These are phyloP conservation scores for Sylvilagus bachmani DNA, from an alignment of 2,113 vertebrate species.

Conservation along the genomic window DNA sequence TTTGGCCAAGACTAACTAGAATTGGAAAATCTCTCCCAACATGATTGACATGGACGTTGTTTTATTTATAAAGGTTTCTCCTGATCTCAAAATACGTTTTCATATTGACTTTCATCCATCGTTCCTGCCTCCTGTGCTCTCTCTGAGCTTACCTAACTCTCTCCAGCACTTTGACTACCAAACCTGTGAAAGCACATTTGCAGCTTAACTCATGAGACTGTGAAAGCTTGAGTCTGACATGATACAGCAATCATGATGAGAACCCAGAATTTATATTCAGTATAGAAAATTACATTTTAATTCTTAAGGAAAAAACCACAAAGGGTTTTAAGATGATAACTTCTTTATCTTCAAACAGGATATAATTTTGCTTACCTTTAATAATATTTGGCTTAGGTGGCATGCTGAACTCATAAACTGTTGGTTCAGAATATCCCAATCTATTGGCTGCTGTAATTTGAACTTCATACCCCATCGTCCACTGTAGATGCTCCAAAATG, in stretches of 20 bases:
- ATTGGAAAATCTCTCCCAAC: rapidly evolving
- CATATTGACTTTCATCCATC: neutral
- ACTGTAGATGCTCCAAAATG: slow-evolving; percentile 96
- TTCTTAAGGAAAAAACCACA: neutral
- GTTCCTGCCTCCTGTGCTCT: neutral
- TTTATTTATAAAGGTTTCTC: neutral
- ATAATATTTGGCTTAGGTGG: slow-evolving; percentile 98
- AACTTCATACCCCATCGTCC: slow-evolving; percentile 98
- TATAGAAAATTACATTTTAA: neutral
- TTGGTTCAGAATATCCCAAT: slow-evolving; percentile 97
- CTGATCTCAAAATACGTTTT: neutral
- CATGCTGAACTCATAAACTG: slow-evolving; percentile 98
- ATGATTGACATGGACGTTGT: neutral
- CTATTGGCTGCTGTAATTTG: slow-evolving; percentile 98
- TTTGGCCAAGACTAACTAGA: neutral
- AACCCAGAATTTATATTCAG: neutral
- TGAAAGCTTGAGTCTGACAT: neutral
- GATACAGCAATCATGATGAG: neutral
- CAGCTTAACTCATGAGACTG: neutral
- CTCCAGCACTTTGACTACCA: neutral
- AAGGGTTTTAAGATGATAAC: neutral
- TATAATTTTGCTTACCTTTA: slow-evolving; percentile 91
- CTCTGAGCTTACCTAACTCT: neutral
- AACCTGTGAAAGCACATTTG: neutral
- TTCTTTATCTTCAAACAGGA: neutral